Base-by-base conservation (phyloP, 2,888 invertebrate genomes). In the Rhorus exstirpatorius region DNA sequence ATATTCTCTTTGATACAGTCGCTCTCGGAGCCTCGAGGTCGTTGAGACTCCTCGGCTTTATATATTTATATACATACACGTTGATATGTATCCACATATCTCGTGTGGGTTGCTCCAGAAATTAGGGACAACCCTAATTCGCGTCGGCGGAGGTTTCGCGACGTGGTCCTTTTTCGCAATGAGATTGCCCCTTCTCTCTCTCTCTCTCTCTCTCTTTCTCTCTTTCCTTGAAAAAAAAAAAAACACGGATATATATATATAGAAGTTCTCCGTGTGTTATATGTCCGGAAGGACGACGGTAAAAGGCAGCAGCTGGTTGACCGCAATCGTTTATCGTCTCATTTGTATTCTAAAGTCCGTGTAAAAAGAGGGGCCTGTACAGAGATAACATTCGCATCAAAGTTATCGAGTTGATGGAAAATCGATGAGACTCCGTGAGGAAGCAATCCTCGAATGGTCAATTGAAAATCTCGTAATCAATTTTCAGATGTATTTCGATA, bases 81-180 rank as follows among this genome's bases (percentile, higher is more conserved):
- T 53, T 14, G 17, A 24, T 49, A 68, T 26, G 68, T 35, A 65
- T 71, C 65, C 35, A 55, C 38, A 46, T 14, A 26, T 65, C 63
- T 60, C 72, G 67, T 79, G 79, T 79, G 79, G 79, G 72, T 35
- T 60, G 79, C 58, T 51, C 49, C 72, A 72, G 72, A 79, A 79
- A 79, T 79, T 79, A 79, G 79, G 79, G 67, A 35, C 72, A 72
- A 60, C 60, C 72, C 72, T 79, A 72, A 79, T 79, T 79, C 72
- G 79, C 72, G 38, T 67, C 65, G 72, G 72, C 72, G 79, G 67
- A 65, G 44, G 26, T 44, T 67, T 79, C 38, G 67, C 35, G 72
- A 79, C 72, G 79, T 72, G 58, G 72, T 79, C 72, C 72, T 72
- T 79, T 79, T 79, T 79, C 60, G 19, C 79, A 61, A 79, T 79